A percentile compares a stretch with the other conserved stretches of the same genome.
These are phyloP conservation scores for Anthoscopus minutus DNA, from an alignment of 2,113 vertebrate genomes.

Conservation along the genomic window DNA sequence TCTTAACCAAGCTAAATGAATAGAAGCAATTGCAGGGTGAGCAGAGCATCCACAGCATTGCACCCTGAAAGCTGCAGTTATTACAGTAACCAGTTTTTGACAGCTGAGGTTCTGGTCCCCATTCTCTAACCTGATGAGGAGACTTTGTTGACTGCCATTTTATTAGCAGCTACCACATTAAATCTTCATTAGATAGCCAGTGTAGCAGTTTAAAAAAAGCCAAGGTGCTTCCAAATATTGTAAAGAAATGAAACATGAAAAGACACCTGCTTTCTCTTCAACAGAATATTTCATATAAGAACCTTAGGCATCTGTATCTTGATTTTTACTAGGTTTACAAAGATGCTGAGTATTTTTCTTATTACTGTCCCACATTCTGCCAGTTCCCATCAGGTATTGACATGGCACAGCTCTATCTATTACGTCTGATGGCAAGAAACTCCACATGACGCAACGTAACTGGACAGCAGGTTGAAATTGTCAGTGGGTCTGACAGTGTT, in stretches of 20 bases:
- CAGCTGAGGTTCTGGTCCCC: neutral
- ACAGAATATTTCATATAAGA: neutral
- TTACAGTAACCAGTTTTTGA: neutral
- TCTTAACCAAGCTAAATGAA: neutral
- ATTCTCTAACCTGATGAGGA: neutral
- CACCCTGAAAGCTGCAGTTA: neutral
- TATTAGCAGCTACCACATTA: neutral
- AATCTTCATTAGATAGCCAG: neutral
- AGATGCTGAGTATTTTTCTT: neutral
- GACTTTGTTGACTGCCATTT: neutral
- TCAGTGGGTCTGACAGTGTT: neutral
- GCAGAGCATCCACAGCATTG: neutral
- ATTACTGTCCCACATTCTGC: neutral
- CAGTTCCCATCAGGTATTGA: slow-evolving; percentile 11
- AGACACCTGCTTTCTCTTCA: neutral
- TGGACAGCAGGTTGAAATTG: neutral
- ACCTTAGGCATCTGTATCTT: neutral
- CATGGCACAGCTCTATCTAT: neutral
- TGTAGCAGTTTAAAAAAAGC: neutral
- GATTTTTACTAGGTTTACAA: neutral
- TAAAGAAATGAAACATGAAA: neutral
- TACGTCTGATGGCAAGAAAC: neutral
- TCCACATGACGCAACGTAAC: neutral
- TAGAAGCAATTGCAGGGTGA: neutral
- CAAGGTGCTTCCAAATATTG: neutral